A percentile compares a stretch with the other conserved stretches of the same genome.
phyloP scores from a whole-genome alignment of 2,888 invertebrate genomes.

The Drosophila recens region DNA sequence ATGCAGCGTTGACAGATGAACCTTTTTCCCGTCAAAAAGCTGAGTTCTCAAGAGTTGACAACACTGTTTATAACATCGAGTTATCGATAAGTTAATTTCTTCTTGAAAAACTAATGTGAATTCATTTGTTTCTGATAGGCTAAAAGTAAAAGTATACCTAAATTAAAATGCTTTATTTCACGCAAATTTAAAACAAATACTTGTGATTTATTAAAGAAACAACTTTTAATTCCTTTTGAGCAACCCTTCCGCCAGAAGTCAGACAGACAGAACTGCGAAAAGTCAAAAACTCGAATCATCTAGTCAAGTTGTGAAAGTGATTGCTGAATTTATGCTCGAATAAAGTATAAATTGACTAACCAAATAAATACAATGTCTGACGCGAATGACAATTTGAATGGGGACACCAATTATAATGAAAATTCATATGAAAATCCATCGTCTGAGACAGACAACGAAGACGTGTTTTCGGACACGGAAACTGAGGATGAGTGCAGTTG shows the following conservation, averaged over 20 bases:
- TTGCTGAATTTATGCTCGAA: neutral
- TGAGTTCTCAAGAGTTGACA: neutral
- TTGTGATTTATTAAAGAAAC: neutral
- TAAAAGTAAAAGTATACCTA: neutral
- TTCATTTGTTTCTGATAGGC: neutral
- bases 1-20: too few relatives aligned
- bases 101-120: neutral
- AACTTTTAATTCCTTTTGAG: neutral
- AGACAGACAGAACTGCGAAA: neutral
- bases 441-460: neutral
- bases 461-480: neutral
- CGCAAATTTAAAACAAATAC: neutral
- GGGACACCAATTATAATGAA: neutral
- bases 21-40: too few relatives aligned
- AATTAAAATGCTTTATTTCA: neutral
- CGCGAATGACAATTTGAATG: constrained; percentile 1
- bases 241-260: neutral
- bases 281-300: neutral
- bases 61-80: neutral
- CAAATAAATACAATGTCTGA: constrained; percentile 19
- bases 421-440: neutral
- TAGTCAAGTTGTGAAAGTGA: neutral
- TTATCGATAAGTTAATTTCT: neutral
- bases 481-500: neutral
- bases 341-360: neutral